Base-by-base conservation (phyloP, 2,888 invertebrate genomes). In the Philopedon plagiatum region DNA sequence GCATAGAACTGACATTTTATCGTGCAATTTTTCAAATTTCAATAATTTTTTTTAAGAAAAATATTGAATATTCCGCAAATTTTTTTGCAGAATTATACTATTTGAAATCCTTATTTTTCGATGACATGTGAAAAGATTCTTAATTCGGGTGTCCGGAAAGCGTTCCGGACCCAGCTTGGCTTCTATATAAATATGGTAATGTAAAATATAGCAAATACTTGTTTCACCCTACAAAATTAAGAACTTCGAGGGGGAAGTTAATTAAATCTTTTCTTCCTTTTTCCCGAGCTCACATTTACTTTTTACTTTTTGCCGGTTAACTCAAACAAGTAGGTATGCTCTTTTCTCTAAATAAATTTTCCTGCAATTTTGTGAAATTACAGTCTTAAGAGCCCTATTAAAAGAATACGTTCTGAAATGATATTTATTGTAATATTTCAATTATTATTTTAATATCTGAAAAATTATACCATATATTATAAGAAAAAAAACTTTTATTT, bases 251-350 rank as follows among this genome's bases (percentile, higher is more conserved):
- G 23, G n/a, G 23, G 23, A 21, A n/a, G 46, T 46, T 46, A 46
- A 46, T 46, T 46, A 46, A 39, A 2, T 21, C n/a, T 46, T 21
- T 46, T 46, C 2, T 21, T 13, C 9, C 21, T 19, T 46, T 19
- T 46, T 21, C 2, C 21, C 5, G 46, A 1, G 4, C 8, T 11
- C 11, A 5, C 23, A 46, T 46, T 44, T 44, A 44, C 19, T 44
- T 21, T 46, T 46, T 46, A 46, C 23, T 5, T n/a, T 21, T 21
- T n/a, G n/a, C n/a, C 23, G n/a, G 46, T 46, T 46, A 46, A 46
- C 23, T 46, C 21, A 46, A 46, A 46, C 46, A 46, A 46, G 46
- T n/a, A 23, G n/a, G 18, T n/a, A 44, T 19, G 7, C 7, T n/a
- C 15, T 21, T 46, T 46, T 19, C 44, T 46, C 11, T 11, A 23